Percentiles rank a stretch among this genome's conserved stretches.
These are phyloP conservation scores for Mayetiola destructor DNA, from an alignment of 2,888 invertebrate species.

Conservation along the genomic window DNA sequence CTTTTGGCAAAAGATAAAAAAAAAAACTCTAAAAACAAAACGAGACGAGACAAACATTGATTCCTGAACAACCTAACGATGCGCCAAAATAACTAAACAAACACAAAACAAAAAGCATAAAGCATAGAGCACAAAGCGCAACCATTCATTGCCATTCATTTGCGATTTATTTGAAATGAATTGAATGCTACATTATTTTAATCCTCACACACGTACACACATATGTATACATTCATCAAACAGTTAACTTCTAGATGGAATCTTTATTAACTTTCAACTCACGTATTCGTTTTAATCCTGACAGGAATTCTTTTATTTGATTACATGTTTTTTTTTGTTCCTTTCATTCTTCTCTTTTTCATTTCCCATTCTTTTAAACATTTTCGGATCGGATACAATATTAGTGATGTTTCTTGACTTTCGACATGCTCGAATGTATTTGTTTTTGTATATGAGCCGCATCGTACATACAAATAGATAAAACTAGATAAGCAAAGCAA, in stretches of 20 bases:
- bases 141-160: slow-evolving; percentile 4
- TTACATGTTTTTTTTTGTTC: slow-evolving; percentile 12
- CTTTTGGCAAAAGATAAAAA: background rate
- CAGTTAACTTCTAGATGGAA: slow-evolving; percentile 9
- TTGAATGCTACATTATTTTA: no score
- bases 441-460: background rate
- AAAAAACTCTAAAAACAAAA: background rate
- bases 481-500: background rate
- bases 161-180: no score
- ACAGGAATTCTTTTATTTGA: slow-evolving; percentile 18
- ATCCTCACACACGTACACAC: background rate
- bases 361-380: no score
- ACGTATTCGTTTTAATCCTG: slow-evolving; percentile 18
- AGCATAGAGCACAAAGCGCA: slow-evolving; percentile 1
- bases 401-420: background rate
- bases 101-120: no score
- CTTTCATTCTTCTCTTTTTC: background rate
- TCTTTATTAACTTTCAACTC: slow-evolving; percentile 16
- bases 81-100: no score
- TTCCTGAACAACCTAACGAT: no score
- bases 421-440: background rate
- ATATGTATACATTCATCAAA: slow-evolving; percentile 4
- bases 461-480: background rate
- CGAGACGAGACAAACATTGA: slow-evolving; percentile 2
- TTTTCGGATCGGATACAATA: no score